Percentiles rank a stretch among this genome's conserved stretches.
These are phyloP conservation scores for Centrocercus urophasianus DNA, from an alignment of 2,113 vertebrate species.

Conservation along the genomic window DNA sequence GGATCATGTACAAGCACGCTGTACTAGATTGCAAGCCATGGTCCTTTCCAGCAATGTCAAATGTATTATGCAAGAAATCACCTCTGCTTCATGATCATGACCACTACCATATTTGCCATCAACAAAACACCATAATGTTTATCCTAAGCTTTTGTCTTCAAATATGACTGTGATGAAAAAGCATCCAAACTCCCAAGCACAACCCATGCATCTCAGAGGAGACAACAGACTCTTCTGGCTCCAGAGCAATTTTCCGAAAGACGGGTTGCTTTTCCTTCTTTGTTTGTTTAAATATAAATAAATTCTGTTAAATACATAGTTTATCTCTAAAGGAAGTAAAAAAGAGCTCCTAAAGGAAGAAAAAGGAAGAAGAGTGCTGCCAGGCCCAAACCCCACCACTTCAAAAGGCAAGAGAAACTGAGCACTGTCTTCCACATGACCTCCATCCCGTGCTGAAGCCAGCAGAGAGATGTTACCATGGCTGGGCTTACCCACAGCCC, in stretches of 20 bases:
- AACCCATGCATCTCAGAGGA: neutral
- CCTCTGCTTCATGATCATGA: neutral
- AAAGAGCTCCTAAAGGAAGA: neutral
- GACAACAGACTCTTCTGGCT: neutral
- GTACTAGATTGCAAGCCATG: neutral
- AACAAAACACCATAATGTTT: neutral
- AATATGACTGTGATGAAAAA: neutral
- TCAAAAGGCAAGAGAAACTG: neutral
- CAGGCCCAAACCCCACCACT: neutral
- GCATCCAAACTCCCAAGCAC: neutral
- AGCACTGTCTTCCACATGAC: neutral
- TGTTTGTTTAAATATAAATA: neutral
- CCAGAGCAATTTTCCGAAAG: neutral
- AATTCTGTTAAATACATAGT: neutral
- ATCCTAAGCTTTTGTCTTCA: neutral
- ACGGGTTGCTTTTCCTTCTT: neutral
- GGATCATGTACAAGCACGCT: neutral
- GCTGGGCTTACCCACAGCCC: neutral
- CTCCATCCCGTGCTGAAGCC: neutral
- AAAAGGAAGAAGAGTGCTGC: neutral
- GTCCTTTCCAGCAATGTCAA: neutral
- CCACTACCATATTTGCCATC: neutral
- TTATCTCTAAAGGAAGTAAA: neutral
- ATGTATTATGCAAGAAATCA: neutral
- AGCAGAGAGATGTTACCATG: fast-evolving